Evolutionary conservation across 1,140 invertebrate genomes (phyloP).

Genomic region (Drosophila micromelanica): DNA sequence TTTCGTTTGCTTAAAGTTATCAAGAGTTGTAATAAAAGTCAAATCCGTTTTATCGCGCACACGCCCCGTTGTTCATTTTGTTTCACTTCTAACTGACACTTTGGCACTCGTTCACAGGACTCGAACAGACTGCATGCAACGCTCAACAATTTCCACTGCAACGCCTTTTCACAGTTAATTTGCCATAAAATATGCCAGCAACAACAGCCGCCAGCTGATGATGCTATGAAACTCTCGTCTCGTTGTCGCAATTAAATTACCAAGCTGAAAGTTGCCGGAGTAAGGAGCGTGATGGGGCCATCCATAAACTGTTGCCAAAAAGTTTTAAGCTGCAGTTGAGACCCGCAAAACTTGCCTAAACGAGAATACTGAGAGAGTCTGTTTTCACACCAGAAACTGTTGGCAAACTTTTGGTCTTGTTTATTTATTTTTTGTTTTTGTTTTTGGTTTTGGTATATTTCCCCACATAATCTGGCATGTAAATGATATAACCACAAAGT

Average conservation of each 20-base stretch:
- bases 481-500: slow-evolving; percentile 70
- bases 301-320: slow-evolving; percentile 73
- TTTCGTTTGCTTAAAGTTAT: background rate
- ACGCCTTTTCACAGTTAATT: slow-evolving; percentile 69
- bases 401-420: slow-evolving; percentile 62
- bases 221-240: slow-evolving; percentile 28
- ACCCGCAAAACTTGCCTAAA: slow-evolving; percentile 32
- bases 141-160: slow-evolving; percentile 55
- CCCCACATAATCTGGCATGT: slow-evolving; percentile 59
- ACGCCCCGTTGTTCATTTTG: slow-evolving; percentile 33
- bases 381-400: slow-evolving; percentile 63
- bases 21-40: slow-evolving; percentile 11
- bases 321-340: slow-evolving; percentile 77
- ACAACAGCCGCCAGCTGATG: slow-evolving; percentile 39
- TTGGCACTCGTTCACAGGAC: slow-evolving; percentile 12
- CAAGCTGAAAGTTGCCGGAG: slow-evolving; percentile 36
- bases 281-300: background rate
- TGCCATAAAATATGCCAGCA: slow-evolving; percentile 67
- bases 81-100: slow-evolving; percentile 1
- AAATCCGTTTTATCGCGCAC: slow-evolving; percentile 28
- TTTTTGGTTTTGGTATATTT: slow-evolving; percentile 47
- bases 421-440: slow-evolving; percentile 31
- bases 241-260: slow-evolving; percentile 69
- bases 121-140: slow-evolving; percentile 27
- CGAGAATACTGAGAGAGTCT: slow-evolving; percentile 18